phyloP scores from a whole-genome alignment of 2,113 vertebrate species.

The Proteles cristata region DNA sequence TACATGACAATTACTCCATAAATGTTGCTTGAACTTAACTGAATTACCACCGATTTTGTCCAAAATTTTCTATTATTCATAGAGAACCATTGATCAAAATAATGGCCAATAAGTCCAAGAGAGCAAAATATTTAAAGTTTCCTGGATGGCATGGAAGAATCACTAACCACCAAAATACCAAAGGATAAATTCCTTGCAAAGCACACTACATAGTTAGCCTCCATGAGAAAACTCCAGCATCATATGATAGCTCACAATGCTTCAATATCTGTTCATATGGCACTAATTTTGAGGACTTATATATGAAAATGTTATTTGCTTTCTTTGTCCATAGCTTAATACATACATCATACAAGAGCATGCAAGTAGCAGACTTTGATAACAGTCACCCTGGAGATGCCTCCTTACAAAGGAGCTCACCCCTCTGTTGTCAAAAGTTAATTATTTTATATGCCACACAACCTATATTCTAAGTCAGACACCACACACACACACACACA shows the following conservation, averaged over 20 bases:
- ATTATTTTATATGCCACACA: neutral
- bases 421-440: neutral
- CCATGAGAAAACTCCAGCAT: accelerated
- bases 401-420: neutral
- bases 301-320: neutral
- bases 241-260: neutral
- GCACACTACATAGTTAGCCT: neutral
- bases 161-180: neutral
- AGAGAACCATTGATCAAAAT: neutral
- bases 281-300: neutral
- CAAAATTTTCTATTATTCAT: neutral
- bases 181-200: neutral
- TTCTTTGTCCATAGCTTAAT: neutral
- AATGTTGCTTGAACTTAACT: neutral
- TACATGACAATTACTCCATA: neutral
- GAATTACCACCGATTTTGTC: neutral
- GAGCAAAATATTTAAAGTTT: neutral
- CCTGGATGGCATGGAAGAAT: neutral
- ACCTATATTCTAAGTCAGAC: neutral
- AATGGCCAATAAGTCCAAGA: neutral
- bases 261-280: neutral
- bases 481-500: neutral
- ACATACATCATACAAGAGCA: neutral
- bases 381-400: neutral
- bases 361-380: neutral